Conservation (phyloP, 2,113 vertebrate genomes). For the Periophthalmus modestus region DNA sequence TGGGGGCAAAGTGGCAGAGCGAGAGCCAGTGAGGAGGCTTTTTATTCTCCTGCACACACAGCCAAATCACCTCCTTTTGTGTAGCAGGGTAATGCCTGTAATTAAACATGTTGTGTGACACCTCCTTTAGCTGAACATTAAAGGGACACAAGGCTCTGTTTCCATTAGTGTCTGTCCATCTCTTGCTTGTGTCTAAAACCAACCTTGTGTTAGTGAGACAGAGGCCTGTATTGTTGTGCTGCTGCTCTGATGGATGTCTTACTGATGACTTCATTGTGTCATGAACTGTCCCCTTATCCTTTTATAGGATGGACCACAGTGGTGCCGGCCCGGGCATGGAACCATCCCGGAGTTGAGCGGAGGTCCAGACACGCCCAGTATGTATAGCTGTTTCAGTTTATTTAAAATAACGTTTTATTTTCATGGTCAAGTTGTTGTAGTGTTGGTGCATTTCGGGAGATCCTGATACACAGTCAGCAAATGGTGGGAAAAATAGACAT, state of each 20-base stretch:
- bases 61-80: not conserved
- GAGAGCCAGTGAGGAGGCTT: too few relatives aligned
- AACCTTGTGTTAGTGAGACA: slow-evolving; percentile 71
- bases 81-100: not conserved
- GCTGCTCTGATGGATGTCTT: slow-evolving; percentile 67
- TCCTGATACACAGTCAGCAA: not conserved
- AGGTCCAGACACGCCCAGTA: slow-evolving; percentile 7
- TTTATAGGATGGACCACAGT: slow-evolving; percentile 59
- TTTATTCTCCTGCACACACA: too few relatives aligned
- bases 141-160: slow-evolving; percentile 24
- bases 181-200: slow-evolving; percentile 56
- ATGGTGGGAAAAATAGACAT: slow-evolving; percentile 21
- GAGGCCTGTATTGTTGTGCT: slow-evolving; percentile 61
- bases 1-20: too few relatives aligned
- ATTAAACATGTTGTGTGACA: not conserved
- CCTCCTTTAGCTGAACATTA: not conserved
- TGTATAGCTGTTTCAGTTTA: slow-evolving; percentile 8
- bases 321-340: slow-evolving; percentile 70
- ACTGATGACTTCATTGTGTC: slow-evolving; percentile 73
- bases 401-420: not conserved
- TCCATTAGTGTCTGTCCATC: slow-evolving; percentile 42
- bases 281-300: slow-evolving; percentile 77
- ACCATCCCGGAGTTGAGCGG: slow-evolving; percentile 56
- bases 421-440: not conserved
- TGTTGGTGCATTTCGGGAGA: slow-evolving; percentile 11